Base-by-base conservation (phyloP, 2,888 invertebrate species). In the Adelognathus sp. region DNA sequence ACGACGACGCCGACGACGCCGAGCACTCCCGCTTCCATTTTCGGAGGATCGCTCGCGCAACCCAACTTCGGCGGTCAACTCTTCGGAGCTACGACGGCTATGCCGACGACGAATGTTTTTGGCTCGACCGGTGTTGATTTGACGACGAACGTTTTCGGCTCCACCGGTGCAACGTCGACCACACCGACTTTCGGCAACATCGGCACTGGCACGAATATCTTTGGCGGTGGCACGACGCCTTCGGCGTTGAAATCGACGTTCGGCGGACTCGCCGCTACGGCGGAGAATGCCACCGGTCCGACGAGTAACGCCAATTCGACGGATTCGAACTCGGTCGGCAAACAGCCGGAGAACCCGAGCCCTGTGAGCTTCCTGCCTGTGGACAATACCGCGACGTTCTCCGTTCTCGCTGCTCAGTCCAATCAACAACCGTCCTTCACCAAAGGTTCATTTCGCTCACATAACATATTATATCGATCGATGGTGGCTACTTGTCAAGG, bases 311-410 rank as follows among this genome's bases (percentile, higher is more conserved):
- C 9, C 7, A 58, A 52, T 31, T 29, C 64, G 9, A 46, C 46
- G 18, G 60, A 76, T 9, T 1, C 31, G 11, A 61, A 4, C 16
- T 18, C 63, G n/a, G 6, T 18, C 1, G 39, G 21, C 2, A 69
- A 64, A 2, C 33, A 73, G 58, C 14, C 29, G 16, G 76, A 79
- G 0, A 27, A 5, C 2, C 3, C 5, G 27, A 29, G 14, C n/a
- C 70, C 61, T 5, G 71, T 85, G 3, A 82, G 46, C 52, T 90
- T 90, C 52, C 78, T 90, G 0, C 82, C 87, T 0, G 46, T 83
- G 0, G 86, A 86, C 5, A 85, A 85, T 56, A 69, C 81, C 5
- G 31, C 87, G 3, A 86, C 88, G 0, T 91, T 91, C 67, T 87
- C 86, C 9, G 71, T 85, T 0, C 76, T 91, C 0, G 90, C 89